phyloP scores from a whole-genome alignment of 2,113 vertebrate species.

The Hyla sarda region DNA sequence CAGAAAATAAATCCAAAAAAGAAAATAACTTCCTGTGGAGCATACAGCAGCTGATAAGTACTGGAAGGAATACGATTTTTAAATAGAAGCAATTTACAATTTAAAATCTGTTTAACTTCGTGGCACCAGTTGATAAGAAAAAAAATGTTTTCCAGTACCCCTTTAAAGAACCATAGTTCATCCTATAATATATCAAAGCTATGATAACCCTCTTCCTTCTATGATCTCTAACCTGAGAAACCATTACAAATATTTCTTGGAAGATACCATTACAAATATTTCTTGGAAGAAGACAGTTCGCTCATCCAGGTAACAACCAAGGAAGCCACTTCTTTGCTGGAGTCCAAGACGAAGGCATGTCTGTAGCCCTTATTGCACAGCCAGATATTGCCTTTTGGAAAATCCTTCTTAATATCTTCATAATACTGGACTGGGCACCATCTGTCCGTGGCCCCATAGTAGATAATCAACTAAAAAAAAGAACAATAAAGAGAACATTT shows the following conservation, averaged over 20 bases:
- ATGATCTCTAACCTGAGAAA: slow-evolving; percentile 26
- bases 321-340: slow-evolving; percentile 79
- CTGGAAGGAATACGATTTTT: too few species aligned
- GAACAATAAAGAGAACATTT: slow-evolving; percentile 1
- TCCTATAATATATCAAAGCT: slow-evolving; percentile 46
- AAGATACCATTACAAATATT: slow-evolving; percentile 60
- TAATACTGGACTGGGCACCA: slow-evolving; percentile 92
- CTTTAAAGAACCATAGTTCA: too few species aligned
- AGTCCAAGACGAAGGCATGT: slow-evolving; percentile 85
- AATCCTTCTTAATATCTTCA: slow-evolving; percentile 87
- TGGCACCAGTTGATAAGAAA: too few species aligned
- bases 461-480: slow-evolving; percentile 87
- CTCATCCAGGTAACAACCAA: slow-evolving; percentile 84
- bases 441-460: slow-evolving; percentile 84
- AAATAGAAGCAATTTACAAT: too few species aligned
- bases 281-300: slow-evolving; percentile 60
- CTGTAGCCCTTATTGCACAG: slow-evolving; percentile 85
- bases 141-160: too few species aligned
- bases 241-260: slow-evolving; percentile 12
- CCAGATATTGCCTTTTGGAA: slow-evolving; percentile 85
- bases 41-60: too few species aligned
- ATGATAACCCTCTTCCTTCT: slow-evolving; percentile 16
- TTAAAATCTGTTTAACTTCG: too few species aligned
- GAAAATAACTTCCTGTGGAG: too few species aligned
- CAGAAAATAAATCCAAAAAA: too few species aligned